These are phyloP conservation scores for Hydropsyche tenuis DNA, from an alignment of 1,140 invertebrate species.

Conservation along the genomic window DNA sequence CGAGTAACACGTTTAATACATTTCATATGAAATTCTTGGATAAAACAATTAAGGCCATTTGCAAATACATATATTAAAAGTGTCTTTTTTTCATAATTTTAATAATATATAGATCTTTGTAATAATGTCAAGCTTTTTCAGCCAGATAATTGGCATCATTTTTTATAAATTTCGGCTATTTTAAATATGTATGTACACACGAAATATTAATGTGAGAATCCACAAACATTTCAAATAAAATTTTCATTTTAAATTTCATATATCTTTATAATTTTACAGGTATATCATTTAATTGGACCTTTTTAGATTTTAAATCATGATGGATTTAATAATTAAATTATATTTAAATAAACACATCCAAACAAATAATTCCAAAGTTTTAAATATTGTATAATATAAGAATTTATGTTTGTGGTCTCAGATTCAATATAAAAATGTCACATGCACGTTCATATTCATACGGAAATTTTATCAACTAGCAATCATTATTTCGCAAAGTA, in stretches of 20 bases:
- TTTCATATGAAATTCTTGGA: too few species aligned
- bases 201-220: neutral
- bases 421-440: neutral
- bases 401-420: slow-evolving; percentile 20
- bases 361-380: too few species aligned
- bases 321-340: neutral
- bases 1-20: too few species aligned
- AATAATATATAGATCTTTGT: too few species aligned
- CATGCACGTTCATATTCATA: neutral
- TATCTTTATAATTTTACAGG: neutral
- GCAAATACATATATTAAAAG: neutral
- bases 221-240: slow-evolving; percentile 16
- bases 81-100: neutral
- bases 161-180: neutral
- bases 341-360: neutral
- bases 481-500: slow-evolving; percentile 2
- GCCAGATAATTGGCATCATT: neutral
- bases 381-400: too few species aligned
- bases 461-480: slow-evolving; percentile 5
- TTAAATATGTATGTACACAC: neutral
- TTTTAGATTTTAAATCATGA: neutral
- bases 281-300: slow-evolving; percentile 17
- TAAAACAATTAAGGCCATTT: slow-evolving; percentile 8
- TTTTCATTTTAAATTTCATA: neutral
- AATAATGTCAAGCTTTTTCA: neutral